phyloP scores from a whole-genome alignment of 2,113 vertebrate genomes.

The Ptilorrhoa leucosticta region DNA sequence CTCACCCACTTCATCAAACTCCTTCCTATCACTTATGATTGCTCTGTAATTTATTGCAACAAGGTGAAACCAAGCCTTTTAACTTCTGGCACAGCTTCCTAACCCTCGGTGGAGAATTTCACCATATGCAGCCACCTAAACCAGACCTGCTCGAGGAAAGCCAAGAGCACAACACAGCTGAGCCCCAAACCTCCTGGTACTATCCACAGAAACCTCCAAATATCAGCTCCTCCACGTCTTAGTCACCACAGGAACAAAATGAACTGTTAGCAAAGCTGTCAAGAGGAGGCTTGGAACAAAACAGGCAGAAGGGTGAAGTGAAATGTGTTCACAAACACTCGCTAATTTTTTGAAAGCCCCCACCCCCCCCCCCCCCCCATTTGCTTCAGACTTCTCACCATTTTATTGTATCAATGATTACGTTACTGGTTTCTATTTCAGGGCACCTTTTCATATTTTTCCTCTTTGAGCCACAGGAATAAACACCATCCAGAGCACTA shows the following conservation, averaged over 20 bases:
- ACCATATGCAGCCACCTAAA: not conserved
- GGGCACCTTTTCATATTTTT: not conserved
- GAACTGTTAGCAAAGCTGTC: not conserved
- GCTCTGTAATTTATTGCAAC: not conserved
- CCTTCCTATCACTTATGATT: not conserved
- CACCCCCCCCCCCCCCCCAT: too few species aligned
- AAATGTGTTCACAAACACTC: not conserved
- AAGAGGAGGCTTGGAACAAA: not conserved
- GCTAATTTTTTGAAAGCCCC: too few species aligned
- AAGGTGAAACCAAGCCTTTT: not conserved
- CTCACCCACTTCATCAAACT: constrained; percentile 30
- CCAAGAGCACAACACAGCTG: not conserved
- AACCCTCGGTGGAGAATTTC: not conserved
- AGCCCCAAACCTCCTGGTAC: not conserved
- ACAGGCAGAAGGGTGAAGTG: not conserved
- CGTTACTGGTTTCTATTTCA: not conserved
- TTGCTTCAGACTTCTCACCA: not conserved
- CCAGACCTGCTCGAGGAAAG: not conserved
- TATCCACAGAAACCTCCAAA: not conserved
- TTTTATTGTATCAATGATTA: not conserved
- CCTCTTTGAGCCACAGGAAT: not conserved
- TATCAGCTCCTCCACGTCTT: not conserved
- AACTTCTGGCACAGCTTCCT: not conserved
- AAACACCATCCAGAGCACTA: not conserved
- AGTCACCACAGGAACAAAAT: not conserved